Evolutionary conservation across 2,113 vertebrate species (phyloP), one percentile per base, ranked within the genome.

Genomic region (Leptocoma aspasia): DNA sequence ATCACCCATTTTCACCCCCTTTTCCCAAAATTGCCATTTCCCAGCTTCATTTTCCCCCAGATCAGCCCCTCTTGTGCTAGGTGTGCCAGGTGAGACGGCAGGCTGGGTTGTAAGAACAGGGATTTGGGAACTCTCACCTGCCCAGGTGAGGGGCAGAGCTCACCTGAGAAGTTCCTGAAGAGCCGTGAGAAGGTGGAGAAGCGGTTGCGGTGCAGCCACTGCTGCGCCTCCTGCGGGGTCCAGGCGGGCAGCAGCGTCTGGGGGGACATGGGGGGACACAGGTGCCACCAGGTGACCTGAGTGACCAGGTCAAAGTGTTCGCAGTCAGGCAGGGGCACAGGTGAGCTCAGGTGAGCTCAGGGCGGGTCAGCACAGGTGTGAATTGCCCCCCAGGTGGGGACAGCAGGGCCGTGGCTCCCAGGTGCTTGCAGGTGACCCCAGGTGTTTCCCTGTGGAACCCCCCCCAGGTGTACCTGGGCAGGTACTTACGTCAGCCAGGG

Each of bases 81-180:
- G 50, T 66, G 77, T 2, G 61, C 61, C 76, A 79, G 76, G 76
- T 52, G 72, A 59, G 71, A 47, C 27, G 7, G 66, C 68, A 71
- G 37, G 50, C 0, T 30, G 54, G 42, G 42, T 47, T 30, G 18
- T 10, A 37, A 75, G 45, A 30, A 0, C 15, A 7, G 45, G 22
- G 35, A 50, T 33, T 50, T 41, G 35, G 73, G 57, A 11, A 19
- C 11, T 11, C 45, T 20, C 50, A 44, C 39, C 30, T 3, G 53
- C 31, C 27, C 59, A 78, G 75, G 75, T 52, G 60, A 64, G 47
- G 47, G 27, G n/a, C 5, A 6, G 41, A 11, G 82, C 89, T 94
- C 95, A 99, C 99, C 99, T 97, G 99, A 99, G 98, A 99, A 99
- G 97, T 99, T 99, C 78, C 99, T 98, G 98, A 99, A 99, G 95